Base-by-base conservation (phyloP, 2,888 invertebrate species). In the Eristalinus sepulchralis region DNA sequence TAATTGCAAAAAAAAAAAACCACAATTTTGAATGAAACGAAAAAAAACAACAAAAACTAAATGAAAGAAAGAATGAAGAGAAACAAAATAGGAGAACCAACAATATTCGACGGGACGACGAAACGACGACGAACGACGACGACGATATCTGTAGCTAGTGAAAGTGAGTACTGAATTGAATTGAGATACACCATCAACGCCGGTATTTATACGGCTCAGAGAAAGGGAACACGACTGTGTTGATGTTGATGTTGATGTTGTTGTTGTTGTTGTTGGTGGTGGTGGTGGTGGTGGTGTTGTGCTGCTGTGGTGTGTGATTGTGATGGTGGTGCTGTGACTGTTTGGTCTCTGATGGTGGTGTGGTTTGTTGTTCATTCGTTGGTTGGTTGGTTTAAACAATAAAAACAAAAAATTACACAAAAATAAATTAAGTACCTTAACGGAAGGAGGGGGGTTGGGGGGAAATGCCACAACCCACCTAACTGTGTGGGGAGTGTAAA, bases 81-180 rank as follows among this genome's bases (percentile, higher is more conserved):
- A 77, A 70, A 71, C 10, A 83, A 70, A 68, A 55, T n/a, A n/a
- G n/a, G n/a, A n/a, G 80, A 70, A 76, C 57, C 59, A 55, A 57
- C 39, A 13, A 70, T 59, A 71, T 36, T 66, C 66, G 59, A 66
- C 62, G 36, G 75, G 79, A 64, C 63, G 66, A 79, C 72, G 67
- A 72, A 59, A 70, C 55, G 66, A 47, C 64, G 73, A 78, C 83
- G 72, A 86, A 47, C 47, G 47, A 47, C 47, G 47, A 47, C 47
- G 47, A 47, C 47, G 47, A 47, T 47, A 47, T 78, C 82, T 76
- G 79, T 68, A 82, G 80, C 47, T 83, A 90, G 90, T 91, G 92
- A 91, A 91, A 91, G 91, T 91, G 81, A 83, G 88, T 88, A 89
- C 89, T 88, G 89, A 90, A 91, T 89, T 91, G 89, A 90, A 88